Evolutionary conservation across 2,888 invertebrate genomes (phyloP).

Genomic region (Alloscopus bannaensis): DNA sequence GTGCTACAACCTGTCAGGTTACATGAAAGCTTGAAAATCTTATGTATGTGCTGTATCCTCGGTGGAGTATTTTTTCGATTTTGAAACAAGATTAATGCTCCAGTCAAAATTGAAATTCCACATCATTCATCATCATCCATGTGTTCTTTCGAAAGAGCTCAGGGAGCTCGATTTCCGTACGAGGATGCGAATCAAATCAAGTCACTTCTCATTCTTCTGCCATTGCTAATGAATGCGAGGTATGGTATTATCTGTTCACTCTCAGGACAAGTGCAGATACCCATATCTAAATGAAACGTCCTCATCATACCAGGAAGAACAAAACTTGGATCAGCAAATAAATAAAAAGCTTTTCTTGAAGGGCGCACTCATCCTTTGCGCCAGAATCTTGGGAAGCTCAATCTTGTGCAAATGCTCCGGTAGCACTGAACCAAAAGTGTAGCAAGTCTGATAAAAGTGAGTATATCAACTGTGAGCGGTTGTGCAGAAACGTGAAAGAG

Average conservation of each 20-base stretch:
- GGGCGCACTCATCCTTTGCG: not conserved
- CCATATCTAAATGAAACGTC: not conserved
- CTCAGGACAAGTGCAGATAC: not conserved
- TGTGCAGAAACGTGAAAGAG: no score
- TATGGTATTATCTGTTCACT: not conserved
- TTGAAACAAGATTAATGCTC: conserved; percentile 27
- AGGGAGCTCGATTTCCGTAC: conserved; percentile 11
- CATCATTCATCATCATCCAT: conserved; percentile 37
- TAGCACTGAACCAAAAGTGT: no score
- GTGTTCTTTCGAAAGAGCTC: no score
- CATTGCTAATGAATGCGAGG: not conserved
- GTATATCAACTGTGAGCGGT: no score
- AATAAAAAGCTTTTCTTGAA: not conserved
- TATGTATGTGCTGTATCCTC: not conserved
- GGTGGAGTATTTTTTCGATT: not conserved
- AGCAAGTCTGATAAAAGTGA: no score
- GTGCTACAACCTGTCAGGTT: not conserved
- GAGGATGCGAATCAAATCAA: conserved; percentile 32
- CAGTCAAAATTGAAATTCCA: conserved; percentile 30
- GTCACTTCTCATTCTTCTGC: conserved; percentile 12
- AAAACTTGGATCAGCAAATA: not conserved
- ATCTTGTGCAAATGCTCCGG: not conserved
- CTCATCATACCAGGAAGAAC: not conserved
- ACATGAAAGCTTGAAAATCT: not conserved
- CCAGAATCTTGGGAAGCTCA: not conserved